Base-by-base conservation (phyloP, 2,113 vertebrate species). In the Misgurnus anguillicaudatus region DNA sequence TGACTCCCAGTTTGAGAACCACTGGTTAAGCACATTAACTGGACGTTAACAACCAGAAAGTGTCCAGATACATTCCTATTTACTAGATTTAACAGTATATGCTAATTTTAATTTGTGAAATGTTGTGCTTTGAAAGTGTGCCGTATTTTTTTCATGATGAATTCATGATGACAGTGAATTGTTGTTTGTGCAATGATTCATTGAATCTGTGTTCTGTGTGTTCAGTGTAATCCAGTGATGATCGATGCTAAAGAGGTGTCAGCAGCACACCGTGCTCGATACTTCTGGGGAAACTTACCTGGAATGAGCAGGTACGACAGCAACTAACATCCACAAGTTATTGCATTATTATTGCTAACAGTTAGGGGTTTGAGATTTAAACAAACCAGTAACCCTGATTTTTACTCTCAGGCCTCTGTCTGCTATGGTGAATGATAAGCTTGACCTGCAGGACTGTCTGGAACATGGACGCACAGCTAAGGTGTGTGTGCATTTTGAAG, bases 211-310 rank as follows among this genome's bases (percentile, higher is more conserved):
- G 5, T 17, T 75, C 21, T 14, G 42, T 53, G 9, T 39, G 45
- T 76, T 24, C 88, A 99, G 97, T 98, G 96, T 81, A 98, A 98
- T 91, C 97, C 97, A 0, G 97, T 98, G 87, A 99, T 99, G 97
- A 99, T 99, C 14, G 97, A 99, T 88, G 97, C 97, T 89, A 99
- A 99, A 93, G 97, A 99, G 87, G 97, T 99, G 86, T 99, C 97
- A 0, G 97, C 97, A 17, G 97, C 97, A 0, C 97, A 99, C 91
- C 91, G 97, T 79, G 97, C 97, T 61, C 96, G 97, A 74, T 99
- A 99, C 92, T 99, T 99, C 93, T 99, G 97, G 97, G 97, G 97
- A 42, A 99, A 99, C 94, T 95, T 99, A 85, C 97, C 97, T 17
- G 97, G 97, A 85, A 99, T 99, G 97, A 98, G 98, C 96, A 98